Base-by-base conservation (phyloP, 2,888 invertebrate genomes). In the Serrognathus titanus region DNA sequence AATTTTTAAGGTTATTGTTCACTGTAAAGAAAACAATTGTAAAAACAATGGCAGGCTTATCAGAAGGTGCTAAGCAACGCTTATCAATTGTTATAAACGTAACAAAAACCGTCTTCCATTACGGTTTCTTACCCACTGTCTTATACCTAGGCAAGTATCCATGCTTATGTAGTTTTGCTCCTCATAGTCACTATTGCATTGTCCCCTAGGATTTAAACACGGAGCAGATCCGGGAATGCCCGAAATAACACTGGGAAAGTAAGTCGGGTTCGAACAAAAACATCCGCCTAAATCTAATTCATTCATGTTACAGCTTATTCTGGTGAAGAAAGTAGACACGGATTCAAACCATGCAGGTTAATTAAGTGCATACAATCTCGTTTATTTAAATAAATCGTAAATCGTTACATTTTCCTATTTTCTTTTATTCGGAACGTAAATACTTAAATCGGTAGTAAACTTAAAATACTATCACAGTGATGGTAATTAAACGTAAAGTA, bases 211-310 rank as follows among this genome's bases (percentile, higher is more conserved):
- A 58, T 87, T 87, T 66, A 79, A 76, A 61, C 85, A 85, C 72
- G 88, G 88, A 24, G 80, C 87, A 16, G 88, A 88, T 68, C 82
- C 85, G 36, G 87, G 87, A 6, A 85, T 84, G 83, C 87, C 87
- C n/a, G 82, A 83, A 55, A 74, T 85, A 51, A 72, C 80, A 7
- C 12, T 83, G 12, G 71, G 81, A 61, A 83, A 80, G 84, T 84
- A 75, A 77, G 74, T 70, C 16, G 38, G 3, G 36, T 20, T n/a
- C n/a, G n/a, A n/a, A 56, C 35, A 41, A 6, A 45, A 31, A 9
- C 16, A 37, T 37, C 8, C 20, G 10, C 10, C 12, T 45, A n/a
- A 37, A 6, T 37, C 31, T 45, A 40, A 45, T 39, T 51, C 10
- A 53, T 38, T 64, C 58, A 63, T 68, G 51, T 77, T 78, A 54